Evolutionary conservation across 2,888 invertebrate species (phyloP).

Genomic region (Ecdyonurus torrentis): DNA sequence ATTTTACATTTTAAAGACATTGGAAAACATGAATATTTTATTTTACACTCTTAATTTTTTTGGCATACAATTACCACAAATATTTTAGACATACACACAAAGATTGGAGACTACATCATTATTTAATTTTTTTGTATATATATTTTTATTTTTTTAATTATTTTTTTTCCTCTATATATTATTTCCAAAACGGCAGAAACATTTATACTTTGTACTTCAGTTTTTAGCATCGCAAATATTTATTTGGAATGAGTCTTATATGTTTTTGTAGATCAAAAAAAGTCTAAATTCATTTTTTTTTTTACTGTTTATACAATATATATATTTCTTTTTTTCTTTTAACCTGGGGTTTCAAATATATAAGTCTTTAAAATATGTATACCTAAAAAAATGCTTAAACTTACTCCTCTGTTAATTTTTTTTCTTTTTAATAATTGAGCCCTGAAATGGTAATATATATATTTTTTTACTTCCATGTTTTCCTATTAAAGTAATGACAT

Average conservation of each 20-base stretch:
- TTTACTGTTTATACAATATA: neutral
- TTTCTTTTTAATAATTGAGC: neutral
- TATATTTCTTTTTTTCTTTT: neutral
- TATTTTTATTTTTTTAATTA: too few species aligned
- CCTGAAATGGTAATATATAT: neutral
- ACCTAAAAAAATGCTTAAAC: neutral
- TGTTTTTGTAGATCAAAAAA: neutral
- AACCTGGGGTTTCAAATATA: neutral
- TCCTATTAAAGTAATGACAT: neutral
- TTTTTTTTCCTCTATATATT: too few species aligned
- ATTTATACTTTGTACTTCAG: conserved; percentile 2
- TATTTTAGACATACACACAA: neutral
- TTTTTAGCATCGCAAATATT: neutral
- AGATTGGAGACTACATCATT: neutral
- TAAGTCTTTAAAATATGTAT: neutral
- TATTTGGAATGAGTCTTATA: conserved; percentile 1
- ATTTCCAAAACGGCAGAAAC: neutral
- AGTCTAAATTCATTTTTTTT: neutral
- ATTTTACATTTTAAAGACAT: neutral
- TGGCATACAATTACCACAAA: neutral
- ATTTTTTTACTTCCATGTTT: neutral
- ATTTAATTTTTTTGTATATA: neutral
- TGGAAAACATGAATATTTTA: neutral
- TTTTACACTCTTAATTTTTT: neutral
- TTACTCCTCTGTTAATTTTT: neutral